Conservation (phyloP, 2,888 invertebrate species). For the Tenthredo amoena region DNA sequence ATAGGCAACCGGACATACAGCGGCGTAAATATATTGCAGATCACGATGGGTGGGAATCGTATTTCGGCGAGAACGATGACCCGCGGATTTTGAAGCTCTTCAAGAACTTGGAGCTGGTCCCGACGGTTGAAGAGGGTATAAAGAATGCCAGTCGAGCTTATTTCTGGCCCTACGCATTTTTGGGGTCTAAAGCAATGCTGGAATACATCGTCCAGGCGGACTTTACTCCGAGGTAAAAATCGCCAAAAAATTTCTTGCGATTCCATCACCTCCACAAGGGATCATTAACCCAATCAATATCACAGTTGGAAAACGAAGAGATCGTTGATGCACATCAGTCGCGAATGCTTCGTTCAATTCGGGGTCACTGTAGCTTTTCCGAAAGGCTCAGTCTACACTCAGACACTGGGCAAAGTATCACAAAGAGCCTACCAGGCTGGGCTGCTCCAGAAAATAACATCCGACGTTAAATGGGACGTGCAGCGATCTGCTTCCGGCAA, state of each 20-base stretch:
- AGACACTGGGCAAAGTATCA: constrained; percentile 82
- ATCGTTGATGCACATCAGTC: constrained; percentile 85
- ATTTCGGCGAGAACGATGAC: constrained; percentile 85
- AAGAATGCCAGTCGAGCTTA: constrained; percentile 87
- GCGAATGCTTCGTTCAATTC: constrained; percentile 88
- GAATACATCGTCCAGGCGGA: constrained; percentile 87
- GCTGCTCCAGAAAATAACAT: constrained; percentile 83
- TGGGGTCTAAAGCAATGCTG: constrained; percentile 86
- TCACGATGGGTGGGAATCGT: constrained; percentile 87
- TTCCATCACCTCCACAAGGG: not conserved
- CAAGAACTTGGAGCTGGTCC: constrained; percentile 85
- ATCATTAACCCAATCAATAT: not conserved
- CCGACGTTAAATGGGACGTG: constrained; percentile 87
- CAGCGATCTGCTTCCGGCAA: constrained; percentile 83
- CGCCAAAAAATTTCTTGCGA: too few relatives aligned
- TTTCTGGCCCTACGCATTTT: constrained; percentile 89
- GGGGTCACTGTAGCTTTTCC: constrained; percentile 85
- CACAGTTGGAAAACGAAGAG: constrained; percentile 80
- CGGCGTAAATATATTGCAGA: constrained; percentile 77
- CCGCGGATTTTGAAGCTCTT: constrained; percentile 82
- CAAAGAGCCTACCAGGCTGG: constrained; percentile 85
- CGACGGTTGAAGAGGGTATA: constrained; percentile 84
- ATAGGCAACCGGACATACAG: not conserved
- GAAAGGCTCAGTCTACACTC: constrained; percentile 83
- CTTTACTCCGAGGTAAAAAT: constrained; percentile 82